Percentiles rank a stretch among this genome's conserved stretches.
Evolutionary conservation across 1,140 invertebrate genomes (phyloP).

Genomic region (Tetranychus cinnabarinus): DNA sequence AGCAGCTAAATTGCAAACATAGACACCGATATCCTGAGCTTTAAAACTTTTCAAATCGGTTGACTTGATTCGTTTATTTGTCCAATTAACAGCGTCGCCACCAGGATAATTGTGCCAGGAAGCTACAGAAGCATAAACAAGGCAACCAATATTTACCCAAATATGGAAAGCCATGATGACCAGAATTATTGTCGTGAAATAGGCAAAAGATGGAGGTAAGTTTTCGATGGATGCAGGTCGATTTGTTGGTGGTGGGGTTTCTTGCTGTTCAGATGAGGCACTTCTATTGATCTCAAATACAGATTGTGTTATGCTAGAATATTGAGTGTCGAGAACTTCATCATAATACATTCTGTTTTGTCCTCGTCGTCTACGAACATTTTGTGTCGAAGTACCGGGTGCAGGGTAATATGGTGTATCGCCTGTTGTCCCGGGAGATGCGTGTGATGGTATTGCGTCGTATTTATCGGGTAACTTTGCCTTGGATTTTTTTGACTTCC

Average conservation of each 20-base stretch:
- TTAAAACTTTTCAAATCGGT: not conserved
- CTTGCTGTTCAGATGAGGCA: not conserved
- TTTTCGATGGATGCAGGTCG: not conserved
- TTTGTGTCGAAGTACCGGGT: not conserved
- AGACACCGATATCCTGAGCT: not conserved
- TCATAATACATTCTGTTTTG: not conserved
- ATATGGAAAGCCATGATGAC: slow-evolving; percentile 1
- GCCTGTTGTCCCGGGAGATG: not conserved
- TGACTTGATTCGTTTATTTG: slow-evolving; percentile 1
- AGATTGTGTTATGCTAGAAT: not conserved
- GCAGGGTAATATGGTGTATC: too few species aligned
- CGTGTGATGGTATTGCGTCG: not conserved
- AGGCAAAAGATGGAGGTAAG: not conserved
- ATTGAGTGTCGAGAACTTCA: not conserved
- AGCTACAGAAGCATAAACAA: not conserved
- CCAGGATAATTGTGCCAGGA: slow-evolving; percentile 10
- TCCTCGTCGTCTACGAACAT: not conserved
- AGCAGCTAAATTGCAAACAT: slow-evolving; percentile 10
- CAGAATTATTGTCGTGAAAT: not conserved
- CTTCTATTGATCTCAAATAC: not conserved
- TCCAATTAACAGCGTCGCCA: not conserved
- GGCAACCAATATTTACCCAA: not conserved
- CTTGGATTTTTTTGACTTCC: not conserved
- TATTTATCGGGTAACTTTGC: not conserved
- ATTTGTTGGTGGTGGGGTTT: not conserved